These are phyloP conservation scores for Protophormia terraenovae DNA, from an alignment of 2,888 invertebrate genomes.

Conservation along the genomic window DNA sequence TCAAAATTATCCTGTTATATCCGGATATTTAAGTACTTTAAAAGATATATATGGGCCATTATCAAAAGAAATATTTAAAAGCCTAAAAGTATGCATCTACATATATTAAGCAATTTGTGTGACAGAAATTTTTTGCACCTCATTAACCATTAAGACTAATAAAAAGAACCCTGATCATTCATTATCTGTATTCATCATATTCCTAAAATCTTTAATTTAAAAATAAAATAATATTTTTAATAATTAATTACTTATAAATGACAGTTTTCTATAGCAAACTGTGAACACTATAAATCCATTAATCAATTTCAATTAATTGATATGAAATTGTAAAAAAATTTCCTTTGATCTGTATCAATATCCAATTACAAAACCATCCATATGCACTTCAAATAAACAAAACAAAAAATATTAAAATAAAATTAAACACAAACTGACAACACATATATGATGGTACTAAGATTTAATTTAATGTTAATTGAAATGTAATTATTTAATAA, in stretches of 20 bases:
- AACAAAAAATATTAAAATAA: not conserved
- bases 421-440: constrained; percentile 11
- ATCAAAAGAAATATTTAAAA: too few relatives aligned
- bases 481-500: constrained; percentile 35
- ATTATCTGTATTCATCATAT: too few relatives aligned
- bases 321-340: not conserved
- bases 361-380: not conserved
- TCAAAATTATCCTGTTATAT: too few relatives aligned
- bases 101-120: not conserved
- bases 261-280: not conserved
- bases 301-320: constrained; percentile 7
- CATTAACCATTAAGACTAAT: too few relatives aligned
- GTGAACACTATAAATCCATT: not conserved
- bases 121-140: too few relatives aligned
- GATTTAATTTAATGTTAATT: constrained; percentile 50
- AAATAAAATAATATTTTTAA: not conserved
- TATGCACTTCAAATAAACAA: not conserved
- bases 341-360: constrained; percentile 6
- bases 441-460: not conserved
- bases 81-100: too few relatives aligned
- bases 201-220: too few relatives aligned
- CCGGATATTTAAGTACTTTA: too few relatives aligned
- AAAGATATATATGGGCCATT: too few relatives aligned
- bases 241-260: not conserved
- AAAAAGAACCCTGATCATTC: too few relatives aligned